Percentiles rank a stretch among this genome's conserved stretches.
Conservation (phyloP, 2,888 invertebrate genomes). For the Stratiomys singularior region DNA sequence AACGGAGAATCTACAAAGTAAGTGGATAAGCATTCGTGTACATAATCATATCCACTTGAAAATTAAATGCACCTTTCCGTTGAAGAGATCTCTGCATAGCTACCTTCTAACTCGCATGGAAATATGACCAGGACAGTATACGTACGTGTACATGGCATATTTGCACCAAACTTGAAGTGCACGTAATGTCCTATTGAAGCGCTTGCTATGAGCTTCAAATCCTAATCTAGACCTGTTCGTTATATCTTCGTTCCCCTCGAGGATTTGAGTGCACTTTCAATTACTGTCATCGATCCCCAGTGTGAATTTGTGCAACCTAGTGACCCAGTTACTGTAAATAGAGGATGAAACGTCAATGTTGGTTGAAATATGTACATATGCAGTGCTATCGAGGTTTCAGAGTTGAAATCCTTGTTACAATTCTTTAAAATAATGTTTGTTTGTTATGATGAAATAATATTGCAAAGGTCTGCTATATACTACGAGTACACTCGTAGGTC, state of each 20-base stretch:
- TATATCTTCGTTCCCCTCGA: background rate
- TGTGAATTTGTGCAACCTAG: background rate
- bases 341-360: background rate
- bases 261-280: background rate
- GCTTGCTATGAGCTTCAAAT: background rate
- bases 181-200: background rate
- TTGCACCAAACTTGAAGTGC: background rate
- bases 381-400: background rate
- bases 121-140: background rate
- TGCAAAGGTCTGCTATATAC: too few relatives aligned
- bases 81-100: too few relatives aligned
- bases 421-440: background rate
- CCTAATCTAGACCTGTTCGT: conserved; percentile 1
- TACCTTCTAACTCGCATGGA: too few relatives aligned
- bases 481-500: too few relatives aligned
- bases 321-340: conserved; percentile 5
- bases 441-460: background rate
- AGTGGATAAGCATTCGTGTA: too few relatives aligned
- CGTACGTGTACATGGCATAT: background rate
- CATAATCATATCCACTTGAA: too few relatives aligned
- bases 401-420: background rate
- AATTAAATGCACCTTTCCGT: too few relatives aligned
- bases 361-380: background rate
- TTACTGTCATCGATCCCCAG: conserved; percentile 26
- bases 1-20: too few relatives aligned